Conservation (phyloP, 2,113 vertebrate genomes). For the Carassius gibelio region DNA sequence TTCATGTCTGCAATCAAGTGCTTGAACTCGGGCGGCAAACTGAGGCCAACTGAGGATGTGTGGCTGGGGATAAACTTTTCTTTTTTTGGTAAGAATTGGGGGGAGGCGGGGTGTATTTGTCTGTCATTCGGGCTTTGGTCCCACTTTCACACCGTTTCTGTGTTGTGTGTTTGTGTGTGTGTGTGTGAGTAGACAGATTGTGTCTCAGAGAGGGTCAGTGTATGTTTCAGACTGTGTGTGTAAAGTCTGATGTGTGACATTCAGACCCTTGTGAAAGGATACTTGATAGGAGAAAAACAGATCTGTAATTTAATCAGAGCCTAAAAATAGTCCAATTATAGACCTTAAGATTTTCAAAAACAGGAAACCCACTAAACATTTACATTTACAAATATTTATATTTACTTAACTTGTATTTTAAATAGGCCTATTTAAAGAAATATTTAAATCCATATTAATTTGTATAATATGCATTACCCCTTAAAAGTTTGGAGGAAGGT, state of each 20-base stretch:
- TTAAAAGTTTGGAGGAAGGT: background rate
- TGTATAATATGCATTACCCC: background rate
- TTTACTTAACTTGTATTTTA: background rate
- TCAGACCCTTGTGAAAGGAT: constrained; percentile 60
- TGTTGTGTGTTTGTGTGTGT: background rate
- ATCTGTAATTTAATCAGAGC: constrained; percentile 57
- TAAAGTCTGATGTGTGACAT: constrained; percentile 49
- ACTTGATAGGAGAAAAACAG: constrained; percentile 62
- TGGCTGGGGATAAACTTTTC: constrained; percentile 12
- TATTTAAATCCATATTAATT: background rate
- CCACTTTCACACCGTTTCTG: constrained; percentile 3
- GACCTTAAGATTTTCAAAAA: constrained; percentile 65
- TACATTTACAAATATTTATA: background rate
- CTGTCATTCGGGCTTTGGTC: background rate
- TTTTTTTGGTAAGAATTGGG: background rate
- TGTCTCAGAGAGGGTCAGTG: background rate
- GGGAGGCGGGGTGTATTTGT: background rate
- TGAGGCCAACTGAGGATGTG: constrained; percentile 28
- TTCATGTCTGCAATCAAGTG: constrained; percentile 35
- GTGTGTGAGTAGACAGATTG: constrained; percentile 7
- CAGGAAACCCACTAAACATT: constrained; percentile 34
- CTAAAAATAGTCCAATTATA: constrained; percentile 71
- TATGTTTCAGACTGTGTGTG: constrained; percentile 6
- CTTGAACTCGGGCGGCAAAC: constrained; percentile 17
- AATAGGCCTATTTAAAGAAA: background rate